A percentile compares a stretch with the other conserved stretches of the same genome.
Evolutionary conservation across 2,797 vertebrate species (phyloP).

Genomic region (Babyrousa celebensis): DNA sequence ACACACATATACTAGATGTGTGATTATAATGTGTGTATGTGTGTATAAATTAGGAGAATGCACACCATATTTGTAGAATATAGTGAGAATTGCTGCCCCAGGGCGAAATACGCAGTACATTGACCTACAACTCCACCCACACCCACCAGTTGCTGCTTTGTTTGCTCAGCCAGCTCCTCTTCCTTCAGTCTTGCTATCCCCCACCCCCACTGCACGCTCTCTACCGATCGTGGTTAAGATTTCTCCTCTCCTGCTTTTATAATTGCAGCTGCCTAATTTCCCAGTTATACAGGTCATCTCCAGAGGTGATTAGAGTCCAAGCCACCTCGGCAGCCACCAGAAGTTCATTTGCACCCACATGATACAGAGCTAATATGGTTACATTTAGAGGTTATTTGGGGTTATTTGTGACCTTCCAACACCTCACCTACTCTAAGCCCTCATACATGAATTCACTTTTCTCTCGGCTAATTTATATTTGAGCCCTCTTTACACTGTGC

Average conservation of each 20-base stretch:
- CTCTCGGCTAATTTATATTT: slow-evolving; percentile 48
- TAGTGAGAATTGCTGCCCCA: not conserved
- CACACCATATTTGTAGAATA: not conserved
- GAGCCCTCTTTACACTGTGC: not conserved
- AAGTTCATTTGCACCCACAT: not conserved
- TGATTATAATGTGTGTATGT: not conserved
- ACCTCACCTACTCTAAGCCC: not conserved
- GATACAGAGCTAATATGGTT: not conserved
- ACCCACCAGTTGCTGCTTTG: not conserved
- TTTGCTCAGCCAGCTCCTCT: not conserved
- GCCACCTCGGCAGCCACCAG: not conserved
- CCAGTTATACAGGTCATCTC: not conserved
- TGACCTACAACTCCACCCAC: not conserved
- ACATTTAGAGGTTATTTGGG: not conserved
- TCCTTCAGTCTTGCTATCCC: not conserved
- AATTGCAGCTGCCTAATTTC: not conserved
- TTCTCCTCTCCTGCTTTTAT: not conserved
- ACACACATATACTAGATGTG: not conserved
- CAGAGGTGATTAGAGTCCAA: not conserved
- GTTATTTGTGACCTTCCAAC: not conserved
- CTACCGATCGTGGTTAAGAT: not conserved
- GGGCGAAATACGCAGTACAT: not conserved
- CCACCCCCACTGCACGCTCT: not conserved
- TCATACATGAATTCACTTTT: not conserved
- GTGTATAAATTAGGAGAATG: not conserved